Evolutionary conservation across 2,888 invertebrate species (phyloP), one percentile per base, ranked within the genome.

Genomic region (Heliconius erato): DNA sequence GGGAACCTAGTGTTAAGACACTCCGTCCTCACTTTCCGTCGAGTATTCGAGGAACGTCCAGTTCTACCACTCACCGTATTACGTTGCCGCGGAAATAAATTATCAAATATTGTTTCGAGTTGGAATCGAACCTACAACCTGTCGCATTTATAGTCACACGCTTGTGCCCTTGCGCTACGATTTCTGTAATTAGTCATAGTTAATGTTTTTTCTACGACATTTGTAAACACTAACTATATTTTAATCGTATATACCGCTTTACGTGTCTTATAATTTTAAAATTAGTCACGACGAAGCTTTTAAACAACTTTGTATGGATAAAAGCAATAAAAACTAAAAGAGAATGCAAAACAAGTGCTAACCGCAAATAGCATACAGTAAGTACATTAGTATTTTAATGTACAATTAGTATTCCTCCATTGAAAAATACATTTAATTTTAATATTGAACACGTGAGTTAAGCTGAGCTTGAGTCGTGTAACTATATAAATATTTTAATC

Each of bases 341-440:
- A 26, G 32, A 71, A 81, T 81, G 49, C 71, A 65, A 81, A 59
- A 78, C 71, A 65, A 32, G 44, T 32, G 7, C 26, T 81, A 49
- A 78, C 81, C 81, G 40, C 80, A 80, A 76, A 76, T 76, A 69
- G 35, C 11, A 68, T 49, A 40, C n/a, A 35, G 28, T 28, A 40
- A 6, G 4, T 26, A 44, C 72, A 77, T n/a, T 44, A 63, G 44
- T 71, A 71, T 69, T 81, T 71, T 49, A 79, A 59, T 80, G 59
- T 26, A 5, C 74, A 67, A 84, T 86, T 86, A 82, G 72, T 80
- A 85, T 85, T 77, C 79, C 40, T 35, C 67, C 69, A 74, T 79
- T 81, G 79, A 72, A 77, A 80, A 54, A 44, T 54, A 49, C 28
- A 83, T 54, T 82, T 77, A 65, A 74, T 83, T 54, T 63, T n/a